Evolutionary conservation across 2,113 vertebrate species (phyloP), one percentile per base, ranked within the genome.

Genomic region (Bombycilla garrulus): DNA sequence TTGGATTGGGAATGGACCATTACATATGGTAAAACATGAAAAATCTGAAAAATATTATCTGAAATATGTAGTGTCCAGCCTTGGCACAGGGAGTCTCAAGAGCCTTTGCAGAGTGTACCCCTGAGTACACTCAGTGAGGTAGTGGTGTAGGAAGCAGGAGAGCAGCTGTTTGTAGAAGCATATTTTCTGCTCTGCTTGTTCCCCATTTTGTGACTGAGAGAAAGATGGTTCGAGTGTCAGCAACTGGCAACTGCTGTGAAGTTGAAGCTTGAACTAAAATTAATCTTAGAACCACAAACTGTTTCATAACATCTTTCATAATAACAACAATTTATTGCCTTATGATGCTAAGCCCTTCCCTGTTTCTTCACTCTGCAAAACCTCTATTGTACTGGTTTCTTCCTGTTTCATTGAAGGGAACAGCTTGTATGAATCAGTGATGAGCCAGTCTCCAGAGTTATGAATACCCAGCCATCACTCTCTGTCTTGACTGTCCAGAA

Each of bases 221-320:
- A 72, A 61, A 9, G 17, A 78, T 33, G 6, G 3, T 11, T 31
- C 56, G 51, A 81, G 48, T 72, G 24, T 67, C 81, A 93, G 62
- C 1, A 0, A 47, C 71, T 77, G 67, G 62, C 64, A 85, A 35
- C 25, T 33, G 25, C 79, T 90, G 70, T 72, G 35, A 92, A 83
- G 35, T 35, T 44, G 44, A 86, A 78, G 29, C 57, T 86, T 82
- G 78, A 88, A 70, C 74, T 91, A 93, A 95, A 96, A 93, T 95
- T 94, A 94, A 90, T 94, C 78, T 80, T 95, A 96, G 79, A 94
- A 96, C 88, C 93, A 76, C 95, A 92, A 93, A 81, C 45, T 83
- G 50, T 97, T 97, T 97, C 85, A 94, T 94, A 96, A 96, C 33
- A 2, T 90, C 79, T 95, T 94, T 95, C 88, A 94, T 95, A 96